These are phyloP conservation scores for Notiomystis cincta DNA, from an alignment of 2,113 vertebrate genomes.

Conservation along the genomic window DNA sequence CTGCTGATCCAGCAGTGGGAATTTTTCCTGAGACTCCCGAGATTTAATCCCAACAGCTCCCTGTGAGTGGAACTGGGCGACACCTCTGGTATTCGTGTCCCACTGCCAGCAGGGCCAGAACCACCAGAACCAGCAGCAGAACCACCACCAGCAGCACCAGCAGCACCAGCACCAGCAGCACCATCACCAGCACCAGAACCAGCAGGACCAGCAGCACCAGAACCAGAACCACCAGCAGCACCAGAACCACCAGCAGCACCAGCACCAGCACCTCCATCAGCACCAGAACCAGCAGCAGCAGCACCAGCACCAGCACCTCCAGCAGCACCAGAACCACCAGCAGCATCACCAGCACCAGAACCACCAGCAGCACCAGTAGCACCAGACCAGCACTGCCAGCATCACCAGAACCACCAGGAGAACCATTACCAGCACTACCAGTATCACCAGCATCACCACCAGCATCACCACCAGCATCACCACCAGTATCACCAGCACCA, in stretches of 20 bases:
- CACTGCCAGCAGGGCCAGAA: not conserved
- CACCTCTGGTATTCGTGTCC: accelerated
- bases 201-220: not conserved
- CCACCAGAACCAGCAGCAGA: too few species aligned
- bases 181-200: too few species aligned
- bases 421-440: not conserved
- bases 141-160: not conserved
- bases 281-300: not conserved
- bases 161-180: too few species aligned
- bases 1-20: not conserved
- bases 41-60: not conserved
- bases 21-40: not conserved
- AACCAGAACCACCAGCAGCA: not conserved
- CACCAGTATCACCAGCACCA: not conserved
- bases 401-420: too few species aligned
- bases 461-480: not conserved
- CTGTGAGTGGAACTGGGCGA: accelerated
- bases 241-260: too few species aligned
- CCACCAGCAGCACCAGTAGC: too few species aligned
- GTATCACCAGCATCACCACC: not conserved
- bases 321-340: not conserved
- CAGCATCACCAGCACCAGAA: not conserved
- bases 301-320: not conserved
- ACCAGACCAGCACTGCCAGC: not conserved
- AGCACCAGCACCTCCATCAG: not conserved